Conservation (phyloP, 1,140 invertebrate species). For the Brachionus koreanus region DNA sequence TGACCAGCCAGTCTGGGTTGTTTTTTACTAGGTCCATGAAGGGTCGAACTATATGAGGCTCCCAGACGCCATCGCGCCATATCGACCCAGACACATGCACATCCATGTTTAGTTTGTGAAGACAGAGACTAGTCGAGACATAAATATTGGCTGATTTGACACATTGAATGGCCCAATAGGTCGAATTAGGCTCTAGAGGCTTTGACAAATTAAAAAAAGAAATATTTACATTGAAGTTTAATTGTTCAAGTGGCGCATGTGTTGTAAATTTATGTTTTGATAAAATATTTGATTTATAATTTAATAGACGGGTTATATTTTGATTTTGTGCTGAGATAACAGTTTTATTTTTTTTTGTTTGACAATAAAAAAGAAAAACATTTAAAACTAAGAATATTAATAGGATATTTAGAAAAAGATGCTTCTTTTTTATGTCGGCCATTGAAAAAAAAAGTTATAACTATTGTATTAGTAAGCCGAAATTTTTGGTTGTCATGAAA, state of each 20-base stretch:
- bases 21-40: not conserved
- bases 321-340: too few species aligned
- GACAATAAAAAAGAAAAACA: not conserved
- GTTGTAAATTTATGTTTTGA: too few species aligned
- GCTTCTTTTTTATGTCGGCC: not conserved
- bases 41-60: not conserved
- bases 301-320: not conserved
- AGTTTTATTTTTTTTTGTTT: not conserved
- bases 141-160: not conserved
- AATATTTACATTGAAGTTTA: not conserved
- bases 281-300: not conserved
- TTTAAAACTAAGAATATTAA: not conserved
- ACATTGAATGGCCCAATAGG: not conserved
- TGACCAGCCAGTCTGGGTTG: not conserved
- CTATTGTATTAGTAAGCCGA: not conserved
- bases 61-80: conserved; percentile 2
- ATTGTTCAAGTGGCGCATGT: too few species aligned
- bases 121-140: conserved; percentile 4
- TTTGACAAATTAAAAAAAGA: not conserved
- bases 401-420: not conserved
- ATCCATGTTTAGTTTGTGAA: not conserved
- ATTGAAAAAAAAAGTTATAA: not conserved
- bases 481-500: not conserved
- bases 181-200: not conserved
- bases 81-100: conserved; percentile 34